Percentiles rank a stretch among this genome's conserved stretches.
phyloP scores from a whole-genome alignment of 2,888 invertebrate genomes.

The Nomada flava region DNA sequence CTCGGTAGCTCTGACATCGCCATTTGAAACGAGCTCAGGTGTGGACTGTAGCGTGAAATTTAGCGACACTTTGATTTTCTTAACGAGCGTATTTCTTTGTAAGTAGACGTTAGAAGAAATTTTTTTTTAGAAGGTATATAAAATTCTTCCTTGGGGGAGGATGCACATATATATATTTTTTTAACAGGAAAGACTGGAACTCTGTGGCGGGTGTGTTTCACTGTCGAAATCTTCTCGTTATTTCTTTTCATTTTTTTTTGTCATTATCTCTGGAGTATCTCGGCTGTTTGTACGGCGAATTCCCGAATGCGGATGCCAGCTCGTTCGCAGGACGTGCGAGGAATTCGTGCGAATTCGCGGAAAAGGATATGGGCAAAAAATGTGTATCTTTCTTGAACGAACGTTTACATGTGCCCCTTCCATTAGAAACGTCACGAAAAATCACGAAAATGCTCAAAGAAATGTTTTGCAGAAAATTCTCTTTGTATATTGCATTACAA shows the following conservation, averaged over 20 bases:
- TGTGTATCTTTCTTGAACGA: constrained; percentile 36
- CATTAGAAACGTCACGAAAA: constrained; percentile 22
- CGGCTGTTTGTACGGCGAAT: constrained; percentile 45
- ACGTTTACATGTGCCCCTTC: constrained; percentile 16
- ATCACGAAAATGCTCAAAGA: too few species aligned
- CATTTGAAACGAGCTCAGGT: too few species aligned
- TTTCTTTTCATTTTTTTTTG: constrained; percentile 43
- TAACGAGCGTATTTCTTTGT: too few species aligned
- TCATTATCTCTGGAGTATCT: constrained; percentile 57
- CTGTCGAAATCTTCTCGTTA: constrained; percentile 36
- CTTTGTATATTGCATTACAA: too few species aligned
- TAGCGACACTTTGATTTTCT: too few species aligned
- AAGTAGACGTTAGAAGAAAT: too few species aligned
- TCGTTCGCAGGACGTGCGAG: constrained; percentile 65
- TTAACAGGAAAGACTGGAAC: too few species aligned
- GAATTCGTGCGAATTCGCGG: constrained; percentile 71
- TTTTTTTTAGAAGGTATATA: too few species aligned
- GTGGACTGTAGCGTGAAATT: too few species aligned
- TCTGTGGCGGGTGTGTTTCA: constrained; percentile 7
- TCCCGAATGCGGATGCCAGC: constrained; percentile 65
- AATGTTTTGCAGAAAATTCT: too few species aligned
- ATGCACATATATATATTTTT: too few species aligned
- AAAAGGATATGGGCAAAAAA: constrained; percentile 57
- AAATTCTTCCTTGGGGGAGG: too few species aligned
- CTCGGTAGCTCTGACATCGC: neutral